These are phyloP conservation scores for Drosophila imparisetae DNA, from an alignment of 2,888 invertebrate species.

Conservation along the genomic window DNA sequence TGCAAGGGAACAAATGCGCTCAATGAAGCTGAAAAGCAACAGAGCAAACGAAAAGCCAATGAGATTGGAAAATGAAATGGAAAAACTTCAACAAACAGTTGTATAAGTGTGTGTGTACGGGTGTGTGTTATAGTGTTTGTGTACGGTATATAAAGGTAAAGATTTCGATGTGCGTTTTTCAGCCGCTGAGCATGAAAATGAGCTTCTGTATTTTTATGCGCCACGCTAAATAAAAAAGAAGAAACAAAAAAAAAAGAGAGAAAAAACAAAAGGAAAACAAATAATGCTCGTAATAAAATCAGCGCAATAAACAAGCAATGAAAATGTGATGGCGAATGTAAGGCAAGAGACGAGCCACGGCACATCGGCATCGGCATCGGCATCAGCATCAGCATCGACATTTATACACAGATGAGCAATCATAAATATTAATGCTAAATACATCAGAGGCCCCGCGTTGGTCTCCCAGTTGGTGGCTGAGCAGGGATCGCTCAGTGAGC, in stretches of 20 bases:
- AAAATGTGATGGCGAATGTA: constrained; percentile 51
- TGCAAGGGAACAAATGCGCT: constrained; percentile 60
- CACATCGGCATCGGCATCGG: background rate
- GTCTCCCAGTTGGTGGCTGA: background rate
- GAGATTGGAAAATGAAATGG: constrained; percentile 78
- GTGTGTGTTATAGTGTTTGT: constrained; percentile 11
- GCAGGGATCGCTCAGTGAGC: background rate
- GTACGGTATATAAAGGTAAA: constrained; percentile 55
- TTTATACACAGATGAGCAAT: constrained; percentile 71
- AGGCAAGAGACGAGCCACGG: constrained; percentile 10
- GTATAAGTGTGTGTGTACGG: constrained; percentile 8
- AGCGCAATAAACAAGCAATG: constrained; percentile 77
- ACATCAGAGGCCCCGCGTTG: constrained; percentile 40
- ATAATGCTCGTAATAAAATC: constrained; percentile 76
- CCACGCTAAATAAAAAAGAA: constrained; percentile 43
- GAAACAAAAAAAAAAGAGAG: constrained; percentile 4
- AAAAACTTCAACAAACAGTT: constrained; percentile 53
- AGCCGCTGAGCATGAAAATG: constrained; percentile 77
- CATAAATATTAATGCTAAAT: constrained; percentile 78
- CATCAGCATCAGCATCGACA: constrained; percentile 20
- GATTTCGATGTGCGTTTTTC: constrained; percentile 59
- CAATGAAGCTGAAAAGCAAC: constrained; percentile 75
- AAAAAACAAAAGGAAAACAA: constrained; percentile 19
- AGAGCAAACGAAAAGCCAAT: constrained; percentile 50
- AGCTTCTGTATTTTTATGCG: constrained; percentile 68